Base-by-base conservation (phyloP, 2,888 invertebrate genomes). In the Drosophila diplacantha region DNA sequence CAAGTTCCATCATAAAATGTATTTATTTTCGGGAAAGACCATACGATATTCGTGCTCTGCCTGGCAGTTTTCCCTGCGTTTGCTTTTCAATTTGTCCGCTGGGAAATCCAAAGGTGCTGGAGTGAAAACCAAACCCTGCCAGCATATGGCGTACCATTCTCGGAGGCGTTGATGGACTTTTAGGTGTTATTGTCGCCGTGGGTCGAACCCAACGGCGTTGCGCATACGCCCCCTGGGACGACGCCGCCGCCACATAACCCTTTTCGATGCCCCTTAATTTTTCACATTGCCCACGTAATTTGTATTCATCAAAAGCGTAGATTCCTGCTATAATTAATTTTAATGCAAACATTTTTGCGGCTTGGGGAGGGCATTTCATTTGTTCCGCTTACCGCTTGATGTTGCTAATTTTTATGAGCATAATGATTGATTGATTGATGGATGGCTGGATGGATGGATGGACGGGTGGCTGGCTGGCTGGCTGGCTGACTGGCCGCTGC, bases 371-470 rank as follows among this genome's bases (percentile, higher is more conserved):
- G 59, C 43, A 43, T 59, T 61, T 59, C 59, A 61, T 61, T 61
- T 61, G 61, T 61, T 61, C 58, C 58, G 63, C 43, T 62, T 60
- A 54, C 46, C 68, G 44, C 49, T 63, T 24, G 38, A 46, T 66
- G 54, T 57, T 74, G 75, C 74, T 78, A 76, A 75, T 78, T 76
- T 79, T 74, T 69, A 75, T 65, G 67, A 67, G 57, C 75, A 72
- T 73, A 69, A 75, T 76, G 69, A 75, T 74, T 69, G 75, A 63
- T 72, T 68, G 68, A 69, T 69, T 51, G 69, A 69, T 66, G 59
- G 26, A 11, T 29, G 22, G 56, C 26, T 35, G 43, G 44, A 11
- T 11, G 31, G 38, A 0, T n/a, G 29, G 22, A 3, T 4, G 7
- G 41, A 8, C 7, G 49, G 18, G 6, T 14, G n/a, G 50, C 9